Evolutionary conservation across 2,113 vertebrate species (phyloP).

Genomic region (Cichladusa arquata): DNA sequence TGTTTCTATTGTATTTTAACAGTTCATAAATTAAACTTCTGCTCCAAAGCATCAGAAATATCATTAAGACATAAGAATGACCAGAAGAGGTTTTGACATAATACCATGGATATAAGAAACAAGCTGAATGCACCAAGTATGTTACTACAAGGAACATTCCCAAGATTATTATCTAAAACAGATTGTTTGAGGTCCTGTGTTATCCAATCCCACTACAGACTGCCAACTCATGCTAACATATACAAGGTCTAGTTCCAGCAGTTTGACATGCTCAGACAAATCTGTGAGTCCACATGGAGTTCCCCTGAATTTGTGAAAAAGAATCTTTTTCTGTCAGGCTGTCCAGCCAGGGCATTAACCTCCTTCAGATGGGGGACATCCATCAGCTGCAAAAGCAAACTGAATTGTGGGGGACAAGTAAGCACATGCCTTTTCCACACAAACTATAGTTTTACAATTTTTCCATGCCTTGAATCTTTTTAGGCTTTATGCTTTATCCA

Average conservation of each 20-base stretch:
- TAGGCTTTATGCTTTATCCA: neutral
- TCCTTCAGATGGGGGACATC: neutral
- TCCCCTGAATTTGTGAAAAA: constrained; percentile 6
- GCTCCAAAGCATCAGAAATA: neutral
- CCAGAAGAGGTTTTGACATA: neutral
- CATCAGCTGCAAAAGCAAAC: neutral
- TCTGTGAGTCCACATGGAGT: neutral
- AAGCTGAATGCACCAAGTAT: neutral
- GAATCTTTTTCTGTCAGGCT: neutral
- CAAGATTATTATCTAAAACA: constrained; percentile 37
- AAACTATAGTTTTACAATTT: neutral
- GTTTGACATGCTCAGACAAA: constrained; percentile 20
- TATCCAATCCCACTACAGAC: constrained; percentile 6
- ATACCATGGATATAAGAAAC: neutral
- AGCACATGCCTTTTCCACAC: neutral
- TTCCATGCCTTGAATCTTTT: neutral
- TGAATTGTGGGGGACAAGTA: neutral
- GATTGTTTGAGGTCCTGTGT: constrained; percentile 4
- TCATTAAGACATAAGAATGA: neutral
- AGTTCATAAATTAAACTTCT: neutral
- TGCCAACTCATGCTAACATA: constrained; percentile 27
- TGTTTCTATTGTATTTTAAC: neutral
- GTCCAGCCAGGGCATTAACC: neutral
- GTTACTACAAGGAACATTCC: constrained; percentile 22
- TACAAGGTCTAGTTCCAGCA: constrained; percentile 16